These are phyloP conservation scores for Silvanus unidentatus DNA, from an alignment of 2,888 invertebrate species.

Conservation along the genomic window DNA sequence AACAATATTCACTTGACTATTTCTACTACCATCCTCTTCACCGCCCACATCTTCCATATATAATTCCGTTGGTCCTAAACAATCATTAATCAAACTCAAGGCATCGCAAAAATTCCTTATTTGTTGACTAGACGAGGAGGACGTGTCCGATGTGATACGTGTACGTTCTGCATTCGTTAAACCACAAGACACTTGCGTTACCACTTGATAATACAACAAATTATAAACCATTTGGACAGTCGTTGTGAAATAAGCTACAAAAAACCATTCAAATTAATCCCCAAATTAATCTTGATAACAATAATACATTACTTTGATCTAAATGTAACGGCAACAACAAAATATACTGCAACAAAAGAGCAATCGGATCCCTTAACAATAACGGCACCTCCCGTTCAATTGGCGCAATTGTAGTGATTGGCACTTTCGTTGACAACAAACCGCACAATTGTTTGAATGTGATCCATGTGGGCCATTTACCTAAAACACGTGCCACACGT, in stretches of 20 bases:
- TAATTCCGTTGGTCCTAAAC: constrained; percentile 53
- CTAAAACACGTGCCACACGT: constrained; percentile 61
- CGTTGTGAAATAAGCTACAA: constrained; percentile 79
- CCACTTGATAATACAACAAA: constrained; percentile 81
- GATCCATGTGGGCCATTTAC: constrained; percentile 54
- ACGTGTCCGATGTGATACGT: constrained; percentile 32
- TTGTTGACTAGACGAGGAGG: constrained; percentile 25
- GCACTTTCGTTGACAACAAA: constrained; percentile 36
- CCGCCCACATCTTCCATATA: constrained; percentile 53
- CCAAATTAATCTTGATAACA: constrained; percentile 2
- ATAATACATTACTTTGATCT: constrained; percentile 65
- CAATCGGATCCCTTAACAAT: constrained; percentile 78
- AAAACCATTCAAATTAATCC: constrained; percentile 7
- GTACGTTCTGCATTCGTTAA: constrained; percentile 61
- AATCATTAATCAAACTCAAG: constrained; percentile 46
- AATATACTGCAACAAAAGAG: constrained; percentile 80
- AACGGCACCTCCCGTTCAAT: constrained; percentile 67
- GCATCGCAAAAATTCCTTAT: constrained; percentile 43
- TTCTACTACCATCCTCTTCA: constrained; percentile 15
- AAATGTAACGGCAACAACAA: constrained; percentile 78
- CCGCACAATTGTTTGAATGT: constrained; percentile 51
- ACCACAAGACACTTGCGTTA: constrained; percentile 70
- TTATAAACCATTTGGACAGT: constrained; percentile 85
- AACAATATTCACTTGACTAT: constrained; percentile 38
- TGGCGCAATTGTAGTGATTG: constrained; percentile 40